Conservation (phyloP, 2,113 vertebrate species). For the Cebus imitator region DNA sequence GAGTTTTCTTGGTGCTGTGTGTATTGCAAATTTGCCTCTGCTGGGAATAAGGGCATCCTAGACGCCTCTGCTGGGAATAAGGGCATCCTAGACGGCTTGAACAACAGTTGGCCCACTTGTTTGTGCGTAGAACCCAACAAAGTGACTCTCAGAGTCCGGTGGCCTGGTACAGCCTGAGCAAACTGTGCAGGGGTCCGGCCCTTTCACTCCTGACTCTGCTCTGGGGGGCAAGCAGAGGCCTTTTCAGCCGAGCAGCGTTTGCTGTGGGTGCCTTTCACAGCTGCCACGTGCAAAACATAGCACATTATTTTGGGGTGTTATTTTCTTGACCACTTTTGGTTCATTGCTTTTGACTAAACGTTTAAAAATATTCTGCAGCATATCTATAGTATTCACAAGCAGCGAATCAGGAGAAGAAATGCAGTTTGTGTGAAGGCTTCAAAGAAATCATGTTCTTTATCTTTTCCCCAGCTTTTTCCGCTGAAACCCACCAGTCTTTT, state of each 20-base stretch:
- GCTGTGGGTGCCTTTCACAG: slow-evolving; percentile 9
- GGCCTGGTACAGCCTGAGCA: accelerated
- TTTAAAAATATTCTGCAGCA: slow-evolving; percentile 54
- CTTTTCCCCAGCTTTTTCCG: slow-evolving; percentile 83
- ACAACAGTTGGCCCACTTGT: background rate
- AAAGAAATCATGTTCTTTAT: slow-evolving; percentile 81
- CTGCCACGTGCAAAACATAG: background rate
- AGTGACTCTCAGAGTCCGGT: background rate
- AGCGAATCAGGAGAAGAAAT: slow-evolving; percentile 67
- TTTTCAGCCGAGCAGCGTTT: background rate
- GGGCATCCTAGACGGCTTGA: background rate
- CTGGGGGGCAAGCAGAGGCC: background rate
- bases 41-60: too few species aligned
- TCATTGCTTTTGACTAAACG: slow-evolving; percentile 35
- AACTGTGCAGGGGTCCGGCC: background rate
- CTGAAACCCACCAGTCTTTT: slow-evolving; percentile 82
- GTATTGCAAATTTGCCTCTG: background rate
- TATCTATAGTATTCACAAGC: background rate
- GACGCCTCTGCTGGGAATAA: background rate
- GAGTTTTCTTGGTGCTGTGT: background rate
- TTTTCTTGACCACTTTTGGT: slow-evolving; percentile 49
- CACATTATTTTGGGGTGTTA: background rate
- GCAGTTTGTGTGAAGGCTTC: slow-evolving; percentile 76
- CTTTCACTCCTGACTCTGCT: background rate
- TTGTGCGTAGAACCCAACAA: background rate